These are phyloP conservation scores for Metridium senile DNA, from an alignment of 92 coral and sea anemone species.

Conservation along the genomic window DNA sequence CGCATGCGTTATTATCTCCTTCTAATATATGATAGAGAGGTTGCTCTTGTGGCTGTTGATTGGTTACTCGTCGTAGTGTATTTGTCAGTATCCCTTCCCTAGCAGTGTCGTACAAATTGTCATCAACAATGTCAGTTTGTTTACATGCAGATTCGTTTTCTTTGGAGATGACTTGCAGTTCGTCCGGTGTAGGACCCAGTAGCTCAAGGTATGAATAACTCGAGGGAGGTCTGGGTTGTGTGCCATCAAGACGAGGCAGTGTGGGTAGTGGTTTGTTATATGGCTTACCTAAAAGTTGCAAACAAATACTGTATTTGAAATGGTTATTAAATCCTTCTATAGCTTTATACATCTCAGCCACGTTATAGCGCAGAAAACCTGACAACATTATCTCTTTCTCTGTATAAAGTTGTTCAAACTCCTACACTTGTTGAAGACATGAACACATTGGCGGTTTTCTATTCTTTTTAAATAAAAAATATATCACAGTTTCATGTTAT, in stretches of 20 bases:
- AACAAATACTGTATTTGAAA: not conserved
- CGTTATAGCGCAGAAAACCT: not conserved
- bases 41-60: not conserved
- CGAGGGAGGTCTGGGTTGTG: conserved; percentile 13
- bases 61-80: conserved; percentile 18
- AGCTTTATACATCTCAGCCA: too few species aligned
- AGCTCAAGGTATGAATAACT: conserved; percentile 34
- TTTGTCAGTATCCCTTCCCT: conserved; percentile 30
- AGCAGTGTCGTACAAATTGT: conserved; percentile 27
- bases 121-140: not conserved
- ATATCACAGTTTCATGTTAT: too few species aligned
- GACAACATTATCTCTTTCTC: not conserved
- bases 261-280: conserved; percentile 27
- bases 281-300: conserved; percentile 17
- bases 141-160: not conserved
- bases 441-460: too few species aligned
- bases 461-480: too few species aligned
- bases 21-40: conserved; percentile 17
- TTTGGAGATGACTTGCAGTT: not conserved
- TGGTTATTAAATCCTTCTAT: not conserved
- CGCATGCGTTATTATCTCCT: not conserved
- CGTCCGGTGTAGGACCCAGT: conserved; percentile 23
- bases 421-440: too few species aligned
- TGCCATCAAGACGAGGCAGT: not conserved
- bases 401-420: too few species aligned